phyloP scores from a whole-genome alignment of 2,888 invertebrate genomes.

The Eupelmus urozonus region DNA sequence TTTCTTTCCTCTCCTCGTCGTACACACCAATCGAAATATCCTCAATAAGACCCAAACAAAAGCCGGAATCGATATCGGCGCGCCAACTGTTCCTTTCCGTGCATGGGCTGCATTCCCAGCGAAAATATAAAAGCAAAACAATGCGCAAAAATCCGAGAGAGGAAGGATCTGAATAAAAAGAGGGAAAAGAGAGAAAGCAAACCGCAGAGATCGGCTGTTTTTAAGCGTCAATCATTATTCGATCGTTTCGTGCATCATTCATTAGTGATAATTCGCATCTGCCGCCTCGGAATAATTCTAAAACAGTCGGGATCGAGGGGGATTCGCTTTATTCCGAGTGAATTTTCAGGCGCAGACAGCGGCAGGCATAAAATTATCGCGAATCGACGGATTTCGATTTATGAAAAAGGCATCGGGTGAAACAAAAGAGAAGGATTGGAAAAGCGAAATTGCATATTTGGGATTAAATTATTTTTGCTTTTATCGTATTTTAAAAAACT shows the following conservation, averaged over 20 bases:
- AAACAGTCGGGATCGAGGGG: not conserved
- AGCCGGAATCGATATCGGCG: conserved; percentile 56
- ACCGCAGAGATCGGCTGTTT: conserved; percentile 25
- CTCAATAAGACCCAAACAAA: conserved; percentile 57
- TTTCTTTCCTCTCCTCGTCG: not conserved
- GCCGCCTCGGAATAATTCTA: not conserved
- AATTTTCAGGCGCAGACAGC: conserved; percentile 7
- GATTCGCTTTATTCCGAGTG: not conserved
- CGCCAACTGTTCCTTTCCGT: conserved; percentile 56
- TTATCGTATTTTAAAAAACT: too few species aligned
- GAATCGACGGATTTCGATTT: conserved; percentile 8
- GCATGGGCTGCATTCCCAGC: conserved; percentile 10
- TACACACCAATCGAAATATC: conserved; percentile 40
- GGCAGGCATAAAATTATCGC: conserved; percentile 9
- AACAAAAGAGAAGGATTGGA: not conserved
- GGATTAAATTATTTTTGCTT: not conserved
- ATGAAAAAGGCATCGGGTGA: not conserved
- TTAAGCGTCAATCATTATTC: conserved; percentile 48
- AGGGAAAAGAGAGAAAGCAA: not conserved
- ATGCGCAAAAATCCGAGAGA: not conserved
- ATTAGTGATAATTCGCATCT: conserved; percentile 25
- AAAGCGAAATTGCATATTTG: too few species aligned
- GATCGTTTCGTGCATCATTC: conserved; percentile 18
- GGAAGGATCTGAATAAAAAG: conserved; percentile 4
- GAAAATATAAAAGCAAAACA: conserved; percentile 25